phyloP scores from a whole-genome alignment of 2,113 vertebrate species.

The Percopsis transmontana region DNA sequence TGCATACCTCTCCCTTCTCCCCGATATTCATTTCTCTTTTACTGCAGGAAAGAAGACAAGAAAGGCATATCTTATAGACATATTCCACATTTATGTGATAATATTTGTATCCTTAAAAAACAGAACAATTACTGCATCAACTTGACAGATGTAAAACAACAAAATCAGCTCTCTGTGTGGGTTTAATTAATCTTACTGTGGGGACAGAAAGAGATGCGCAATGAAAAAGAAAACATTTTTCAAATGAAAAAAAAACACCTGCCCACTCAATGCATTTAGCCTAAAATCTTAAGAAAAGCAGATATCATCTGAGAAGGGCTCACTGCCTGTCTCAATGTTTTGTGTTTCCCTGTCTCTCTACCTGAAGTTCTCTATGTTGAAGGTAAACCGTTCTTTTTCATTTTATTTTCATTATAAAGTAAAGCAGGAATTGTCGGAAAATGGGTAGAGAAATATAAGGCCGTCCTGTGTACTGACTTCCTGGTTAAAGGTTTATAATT shows the following conservation, averaged over 20 bases:
- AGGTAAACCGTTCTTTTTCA: no score
- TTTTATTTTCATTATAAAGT: no score
- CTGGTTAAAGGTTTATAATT: no score
- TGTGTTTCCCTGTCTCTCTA: not conserved
- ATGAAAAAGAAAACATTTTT: no score
- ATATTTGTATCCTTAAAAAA: slow-evolving; percentile 57
- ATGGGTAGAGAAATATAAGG: no score
- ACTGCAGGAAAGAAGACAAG: slow-evolving; percentile 14
- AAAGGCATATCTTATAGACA: slow-evolving; percentile 47
- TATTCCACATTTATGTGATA: slow-evolving; percentile 54
- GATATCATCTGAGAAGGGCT: not conserved
- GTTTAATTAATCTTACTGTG: slow-evolving; percentile 54
- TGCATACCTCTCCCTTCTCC: no score
- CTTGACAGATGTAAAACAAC: slow-evolving; percentile 48
- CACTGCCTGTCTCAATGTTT: not conserved
- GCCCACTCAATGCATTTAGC: not conserved
- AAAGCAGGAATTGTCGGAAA: no score
- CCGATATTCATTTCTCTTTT: slow-evolving; percentile 35
- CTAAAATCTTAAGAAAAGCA: not conserved
- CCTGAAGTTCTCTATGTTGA: no score
- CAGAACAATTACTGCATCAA: slow-evolving; percentile 35
- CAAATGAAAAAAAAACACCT: not conserved
- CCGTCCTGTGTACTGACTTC: no score
- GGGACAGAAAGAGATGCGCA: slow-evolving; percentile 12
- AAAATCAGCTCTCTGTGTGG: slow-evolving; percentile 30